Percentiles rank a stretch among this genome's conserved stretches.
phyloP scores from a whole-genome alignment of 2,888 invertebrate species.

The Amblyjoppa fuscipennis region DNA sequence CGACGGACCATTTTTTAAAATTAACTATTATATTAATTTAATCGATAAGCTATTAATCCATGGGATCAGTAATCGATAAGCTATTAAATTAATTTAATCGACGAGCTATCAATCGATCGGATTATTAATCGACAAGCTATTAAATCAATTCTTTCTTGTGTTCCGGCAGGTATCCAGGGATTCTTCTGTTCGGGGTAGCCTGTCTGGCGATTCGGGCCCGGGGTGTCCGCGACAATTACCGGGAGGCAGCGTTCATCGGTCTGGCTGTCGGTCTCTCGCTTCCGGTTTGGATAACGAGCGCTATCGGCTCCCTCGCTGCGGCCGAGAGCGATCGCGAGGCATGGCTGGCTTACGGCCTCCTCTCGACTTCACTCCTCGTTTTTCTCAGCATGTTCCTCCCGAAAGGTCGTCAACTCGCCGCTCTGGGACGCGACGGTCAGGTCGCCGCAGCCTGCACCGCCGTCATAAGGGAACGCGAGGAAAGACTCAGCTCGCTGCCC shows the following conservation, averaged over 20 bases:
- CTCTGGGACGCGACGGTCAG: slow-evolving; percentile 94
- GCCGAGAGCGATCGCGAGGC: slow-evolving; percentile 93
- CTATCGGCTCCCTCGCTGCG: slow-evolving; percentile 86
- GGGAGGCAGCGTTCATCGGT: slow-evolving; percentile 97
- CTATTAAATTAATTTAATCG: neutral
- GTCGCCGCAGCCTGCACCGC: slow-evolving; percentile 69
- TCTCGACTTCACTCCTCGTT: slow-evolving; percentile 93
- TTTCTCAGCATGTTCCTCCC: slow-evolving; percentile 98
- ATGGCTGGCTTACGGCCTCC: slow-evolving; percentile 95
- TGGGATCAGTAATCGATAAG: neutral
- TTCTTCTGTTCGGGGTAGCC: slow-evolving; percentile 93
- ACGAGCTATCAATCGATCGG: neutral
- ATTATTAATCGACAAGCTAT: neutral
- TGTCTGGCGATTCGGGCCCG: slow-evolving; percentile 94
- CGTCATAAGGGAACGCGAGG: slow-evolving; percentile 91
- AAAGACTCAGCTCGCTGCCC: slow-evolving; percentile 92
- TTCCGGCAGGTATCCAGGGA: slow-evolving; percentile 89
- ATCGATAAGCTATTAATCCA: neutral
- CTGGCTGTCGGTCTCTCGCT: slow-evolving; percentile 94
- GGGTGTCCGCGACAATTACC: slow-evolving; percentile 96
- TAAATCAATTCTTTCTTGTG: neutral
- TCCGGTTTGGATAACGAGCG: slow-evolving; percentile 95
- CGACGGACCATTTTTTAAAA: no score
- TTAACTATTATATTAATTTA: neutral
- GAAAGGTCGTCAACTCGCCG: slow-evolving; percentile 96